Conservation (phyloP, 2,797 vertebrate genomes). For the Delichon dasypus region DNA sequence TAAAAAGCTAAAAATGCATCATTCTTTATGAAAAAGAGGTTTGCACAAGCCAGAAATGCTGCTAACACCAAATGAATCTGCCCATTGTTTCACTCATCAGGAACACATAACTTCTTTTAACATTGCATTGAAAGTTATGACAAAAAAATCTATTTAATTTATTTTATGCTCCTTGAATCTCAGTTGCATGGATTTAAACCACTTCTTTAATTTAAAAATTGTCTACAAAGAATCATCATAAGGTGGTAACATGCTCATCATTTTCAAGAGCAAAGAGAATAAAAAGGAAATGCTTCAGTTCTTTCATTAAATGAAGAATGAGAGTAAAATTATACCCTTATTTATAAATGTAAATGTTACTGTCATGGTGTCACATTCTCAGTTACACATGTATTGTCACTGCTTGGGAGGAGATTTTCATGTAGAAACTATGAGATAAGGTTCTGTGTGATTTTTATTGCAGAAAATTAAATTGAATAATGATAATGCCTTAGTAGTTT, state of each 20-base stretch:
- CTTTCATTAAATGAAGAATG: neutral
- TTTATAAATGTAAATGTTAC: neutral
- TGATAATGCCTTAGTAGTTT: neutral
- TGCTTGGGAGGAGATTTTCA: neutral
- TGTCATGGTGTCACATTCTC: neutral
- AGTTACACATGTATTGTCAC: neutral
- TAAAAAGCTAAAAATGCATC: neutral
- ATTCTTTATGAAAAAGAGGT: neutral
- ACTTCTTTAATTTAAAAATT: neutral
- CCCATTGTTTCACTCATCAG: neutral
- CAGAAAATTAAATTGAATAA: neutral
- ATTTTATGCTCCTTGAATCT: neutral
- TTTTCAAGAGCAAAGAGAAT: neutral
- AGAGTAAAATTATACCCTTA: neutral
- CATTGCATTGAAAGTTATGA: neutral
- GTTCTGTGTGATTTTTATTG: neutral
- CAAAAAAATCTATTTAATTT: neutral
- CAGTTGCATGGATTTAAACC: neutral
- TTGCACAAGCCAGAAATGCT: neutral
- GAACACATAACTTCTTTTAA: neutral
- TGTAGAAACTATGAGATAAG: neutral
- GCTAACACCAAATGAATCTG: rapidly evolving
- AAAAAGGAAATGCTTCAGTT: neutral
- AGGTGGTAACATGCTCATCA: neutral
- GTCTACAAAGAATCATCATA: neutral